These are phyloP conservation scores for Chinchilla lanigera DNA, from an alignment of 2,113 vertebrate species.

Conservation along the genomic window DNA sequence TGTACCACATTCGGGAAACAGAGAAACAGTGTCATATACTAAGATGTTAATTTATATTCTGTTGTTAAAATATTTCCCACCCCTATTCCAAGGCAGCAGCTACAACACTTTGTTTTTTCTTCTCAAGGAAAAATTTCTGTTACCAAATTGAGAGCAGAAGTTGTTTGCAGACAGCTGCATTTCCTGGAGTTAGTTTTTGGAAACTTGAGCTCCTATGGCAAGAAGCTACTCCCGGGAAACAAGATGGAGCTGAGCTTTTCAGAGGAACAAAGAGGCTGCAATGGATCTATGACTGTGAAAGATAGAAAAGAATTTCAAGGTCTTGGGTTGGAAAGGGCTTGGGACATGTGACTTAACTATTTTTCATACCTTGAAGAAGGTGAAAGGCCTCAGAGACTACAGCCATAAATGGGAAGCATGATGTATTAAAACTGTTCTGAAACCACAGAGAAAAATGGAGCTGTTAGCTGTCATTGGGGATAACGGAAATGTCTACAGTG, in stretches of 20 bases:
- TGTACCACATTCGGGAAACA: neutral
- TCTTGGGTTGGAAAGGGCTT: neutral
- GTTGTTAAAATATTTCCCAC: neutral
- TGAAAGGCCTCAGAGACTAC: neutral
- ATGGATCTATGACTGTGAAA: neutral
- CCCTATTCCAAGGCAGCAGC: neutral
- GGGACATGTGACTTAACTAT: neutral
- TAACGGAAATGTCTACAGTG: neutral
- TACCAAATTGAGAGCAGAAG: neutral
- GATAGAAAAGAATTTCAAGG: neutral
- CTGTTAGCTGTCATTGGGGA: neutral
- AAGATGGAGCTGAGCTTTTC: neutral
- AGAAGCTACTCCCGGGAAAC: conserved; percentile 29
- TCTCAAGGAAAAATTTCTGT: neutral
- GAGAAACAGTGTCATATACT: neutral
- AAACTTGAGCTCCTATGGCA: neutral
- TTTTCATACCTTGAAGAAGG: neutral
- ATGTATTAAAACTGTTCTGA: neutral
- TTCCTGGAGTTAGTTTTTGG: conserved; percentile 6
- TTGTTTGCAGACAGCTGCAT: neutral
- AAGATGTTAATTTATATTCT: conserved; percentile 11
- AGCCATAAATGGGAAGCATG: neutral
- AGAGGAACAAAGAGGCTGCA: neutral
- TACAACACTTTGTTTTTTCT: neutral
- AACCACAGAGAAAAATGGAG: neutral